Conservation (phyloP, 2,113 vertebrate genomes). For the Ammodytes dubius region DNA sequence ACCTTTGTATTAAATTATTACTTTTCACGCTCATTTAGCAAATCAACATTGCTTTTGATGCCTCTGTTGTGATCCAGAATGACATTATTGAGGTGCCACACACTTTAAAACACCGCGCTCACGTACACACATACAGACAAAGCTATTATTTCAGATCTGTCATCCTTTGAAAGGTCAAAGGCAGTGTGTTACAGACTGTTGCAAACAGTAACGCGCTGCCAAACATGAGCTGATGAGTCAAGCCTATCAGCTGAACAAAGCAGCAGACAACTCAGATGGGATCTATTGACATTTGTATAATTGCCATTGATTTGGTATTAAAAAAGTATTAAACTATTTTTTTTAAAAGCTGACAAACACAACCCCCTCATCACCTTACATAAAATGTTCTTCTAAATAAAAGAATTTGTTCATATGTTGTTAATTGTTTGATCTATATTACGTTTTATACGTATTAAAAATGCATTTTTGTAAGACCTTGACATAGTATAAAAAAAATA, state of each 20-base stretch:
- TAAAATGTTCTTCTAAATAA: too few species aligned
- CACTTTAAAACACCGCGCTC: not conserved
- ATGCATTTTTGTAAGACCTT: too few species aligned
- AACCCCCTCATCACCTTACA: too few species aligned
- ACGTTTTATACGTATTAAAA: too few species aligned
- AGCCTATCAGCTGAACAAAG: not conserved
- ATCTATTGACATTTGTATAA: too few species aligned
- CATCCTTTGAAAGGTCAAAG: slow-evolving; percentile 20
- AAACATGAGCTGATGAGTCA: not conserved
- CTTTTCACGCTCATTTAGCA: not conserved
- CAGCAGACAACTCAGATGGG: not conserved
- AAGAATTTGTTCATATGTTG: too few species aligned
- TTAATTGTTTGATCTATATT: too few species aligned
- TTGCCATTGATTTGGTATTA: not conserved
- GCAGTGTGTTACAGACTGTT: not conserved
- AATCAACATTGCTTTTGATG: not conserved
- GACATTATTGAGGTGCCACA: not conserved
- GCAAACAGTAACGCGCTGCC: not conserved
- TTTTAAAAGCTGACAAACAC: too few species aligned
- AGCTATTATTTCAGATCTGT: slow-evolving; percentile 9
- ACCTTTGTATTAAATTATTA: not conserved
- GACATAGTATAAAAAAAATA: too few species aligned
- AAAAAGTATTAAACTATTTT: too few species aligned
- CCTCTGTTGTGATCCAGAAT: not conserved
- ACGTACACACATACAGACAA: not conserved